Base-by-base conservation (phyloP, 1,140 invertebrate genomes). In the Drosophila ogumai region DNA sequence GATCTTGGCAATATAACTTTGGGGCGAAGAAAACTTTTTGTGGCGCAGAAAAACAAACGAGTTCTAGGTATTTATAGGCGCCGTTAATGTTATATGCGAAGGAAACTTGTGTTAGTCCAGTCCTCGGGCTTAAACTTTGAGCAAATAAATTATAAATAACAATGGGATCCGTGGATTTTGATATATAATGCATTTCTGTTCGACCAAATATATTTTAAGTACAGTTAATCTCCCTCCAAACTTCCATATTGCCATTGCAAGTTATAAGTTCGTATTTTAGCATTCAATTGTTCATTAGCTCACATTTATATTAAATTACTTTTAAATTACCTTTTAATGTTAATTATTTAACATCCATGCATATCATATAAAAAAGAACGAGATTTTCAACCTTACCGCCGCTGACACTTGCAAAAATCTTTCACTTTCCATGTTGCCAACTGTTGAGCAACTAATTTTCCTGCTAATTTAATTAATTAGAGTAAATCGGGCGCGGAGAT, bases 401-500 rank as follows among this genome's bases (percentile, higher is more conserved):
- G 31, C 22, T 59, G 43, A 60, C 44, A 52, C 46, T 59, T 43
- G 43, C 43, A 54, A 76, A 78, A 82, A 41, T 72, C 75, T 47
- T 61, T 54, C 38, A 77, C 66, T 82, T 71, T 54, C 61, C 64
- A 43, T 71, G 36, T 36, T 58, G 59, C 76, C 74, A 90, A 81
- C 61, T 79, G 77, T 85, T 85, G 69, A 88, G 47, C 81, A 85
- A 81, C 78, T 81, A 50, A 71, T 90, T 90, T 90, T 90, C 71
- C 78, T 81, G 75, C 85, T 85, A 90, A 90, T 90, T 90, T 68
- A 90, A 81, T 90, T 85, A 90, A 90, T 90, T 90, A 79, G 63
- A 81, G 69, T 55, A 69, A 52, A 19, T 25, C 61, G 63, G 43
- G 31, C 25, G 38, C 22, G 38, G 25, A 43, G 61, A 43, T 36